Evolutionary conservation across 2,113 vertebrate genomes (phyloP).

Genomic region (Paralichthys olivaceus): DNA sequence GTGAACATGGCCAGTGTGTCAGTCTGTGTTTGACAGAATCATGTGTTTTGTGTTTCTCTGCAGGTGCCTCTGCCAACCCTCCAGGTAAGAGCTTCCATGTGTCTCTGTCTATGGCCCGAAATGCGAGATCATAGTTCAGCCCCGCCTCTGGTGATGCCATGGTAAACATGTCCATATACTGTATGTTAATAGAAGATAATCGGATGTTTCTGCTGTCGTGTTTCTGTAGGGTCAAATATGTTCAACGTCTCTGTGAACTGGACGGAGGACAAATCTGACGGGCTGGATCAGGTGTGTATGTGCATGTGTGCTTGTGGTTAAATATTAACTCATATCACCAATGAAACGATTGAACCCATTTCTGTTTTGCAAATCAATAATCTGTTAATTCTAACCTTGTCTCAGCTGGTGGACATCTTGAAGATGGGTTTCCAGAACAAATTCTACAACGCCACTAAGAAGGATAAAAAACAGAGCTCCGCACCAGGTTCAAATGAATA

Average conservation of each 20-base stretch:
- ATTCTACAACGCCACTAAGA: conserved; percentile 80
- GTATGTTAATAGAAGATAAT: conserved; percentile 11
- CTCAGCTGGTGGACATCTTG: conserved; percentile 79
- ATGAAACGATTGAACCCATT: background rate
- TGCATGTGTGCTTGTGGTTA: conserved; percentile 62
- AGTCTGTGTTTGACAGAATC: too few relatives aligned
- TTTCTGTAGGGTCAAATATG: conserved; percentile 80
- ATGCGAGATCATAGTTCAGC: background rate
- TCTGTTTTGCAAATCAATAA: background rate
- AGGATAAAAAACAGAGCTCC: conserved; percentile 4
- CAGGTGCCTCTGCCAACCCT: conserved; percentile 84
- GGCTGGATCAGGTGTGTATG: conserved; percentile 77
- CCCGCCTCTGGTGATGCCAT: background rate
- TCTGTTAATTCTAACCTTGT: background rate
- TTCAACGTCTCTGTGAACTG: conserved; percentile 84
- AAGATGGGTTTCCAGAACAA: conserved; percentile 83
- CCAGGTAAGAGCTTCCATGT: conserved; percentile 76
- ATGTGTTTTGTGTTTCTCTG: conserved; percentile 37
- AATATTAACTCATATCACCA: background rate
- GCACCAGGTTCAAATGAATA: conserved; percentile 62
- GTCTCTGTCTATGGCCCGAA: background rate
- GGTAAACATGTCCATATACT: background rate
- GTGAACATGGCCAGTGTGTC: background rate
- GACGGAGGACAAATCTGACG: conserved; percentile 50
- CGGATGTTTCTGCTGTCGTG: conserved; percentile 14